Evolutionary conservation across 2,888 invertebrate species (phyloP).

Genomic region (Caenorhabditis sp.): DNA sequence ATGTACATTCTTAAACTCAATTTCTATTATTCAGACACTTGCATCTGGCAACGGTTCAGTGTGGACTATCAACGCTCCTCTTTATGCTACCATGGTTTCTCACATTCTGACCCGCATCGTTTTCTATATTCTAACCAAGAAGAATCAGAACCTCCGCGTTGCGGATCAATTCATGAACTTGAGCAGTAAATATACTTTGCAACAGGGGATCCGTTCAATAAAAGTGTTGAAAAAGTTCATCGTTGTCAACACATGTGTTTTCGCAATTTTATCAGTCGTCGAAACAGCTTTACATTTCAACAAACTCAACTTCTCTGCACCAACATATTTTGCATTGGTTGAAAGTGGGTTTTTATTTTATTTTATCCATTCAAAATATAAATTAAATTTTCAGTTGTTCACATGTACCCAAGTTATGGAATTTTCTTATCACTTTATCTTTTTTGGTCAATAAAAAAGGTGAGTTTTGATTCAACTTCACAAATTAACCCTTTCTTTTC

Average conservation of each 20-base stretch:
- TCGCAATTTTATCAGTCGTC: constrained; percentile 18
- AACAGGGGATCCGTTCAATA: constrained; percentile 22
- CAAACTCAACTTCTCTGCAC: background rate
- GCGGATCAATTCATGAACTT: background rate
- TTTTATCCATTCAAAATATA: background rate
- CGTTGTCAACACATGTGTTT: constrained; percentile 28
- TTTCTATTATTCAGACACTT: constrained; percentile 13
- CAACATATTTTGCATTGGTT: constrained; percentile 34
- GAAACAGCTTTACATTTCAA: constrained; percentile 31
- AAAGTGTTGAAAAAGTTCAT: constrained; percentile 31
- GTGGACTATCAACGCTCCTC: constrained; percentile 36
- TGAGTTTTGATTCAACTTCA: background rate
- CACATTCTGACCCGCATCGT: constrained; percentile 21
- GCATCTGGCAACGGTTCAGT: constrained; percentile 35
- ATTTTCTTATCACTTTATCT: constrained; percentile 19
- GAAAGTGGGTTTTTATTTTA: constrained; percentile 1
- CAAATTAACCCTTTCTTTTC: background rate
- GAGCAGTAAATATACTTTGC: constrained; percentile 27
- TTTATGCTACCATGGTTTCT: constrained; percentile 24
- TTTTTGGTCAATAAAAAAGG: constrained; percentile 15
- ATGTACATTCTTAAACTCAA: too few species aligned
- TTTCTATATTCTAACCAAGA: background rate
- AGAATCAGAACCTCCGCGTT: constrained; percentile 8
- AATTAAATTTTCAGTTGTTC: constrained; percentile 11
- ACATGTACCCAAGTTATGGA: constrained; percentile 25